Percentiles rank a stretch among this genome's conserved stretches.
These are phyloP conservation scores for Epinotia demarniana DNA, from an alignment of 2,888 invertebrate genomes.

Conservation along the genomic window DNA sequence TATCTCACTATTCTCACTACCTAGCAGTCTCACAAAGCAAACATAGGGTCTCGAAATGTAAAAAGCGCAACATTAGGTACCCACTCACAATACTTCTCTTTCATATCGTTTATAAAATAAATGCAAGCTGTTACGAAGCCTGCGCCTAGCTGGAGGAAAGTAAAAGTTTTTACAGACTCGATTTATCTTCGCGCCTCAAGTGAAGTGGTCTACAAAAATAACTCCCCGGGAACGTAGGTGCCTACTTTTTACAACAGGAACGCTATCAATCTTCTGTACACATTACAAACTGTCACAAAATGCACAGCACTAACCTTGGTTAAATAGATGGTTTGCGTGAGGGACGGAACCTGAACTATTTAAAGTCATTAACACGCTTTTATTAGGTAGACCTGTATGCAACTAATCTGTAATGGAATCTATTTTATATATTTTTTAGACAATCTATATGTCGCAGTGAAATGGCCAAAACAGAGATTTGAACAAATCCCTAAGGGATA, in stretches of 20 bases:
- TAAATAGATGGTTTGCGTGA: constrained; percentile 8
- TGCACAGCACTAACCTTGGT: constrained; percentile 25
- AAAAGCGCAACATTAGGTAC: constrained; percentile 43
- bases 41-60: constrained; percentile 46
- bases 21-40: constrained; percentile 44
- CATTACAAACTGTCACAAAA: constrained; percentile 37
- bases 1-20: constrained; percentile 45
- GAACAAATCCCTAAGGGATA: no score
- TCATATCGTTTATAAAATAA: constrained; percentile 67
- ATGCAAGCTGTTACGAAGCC: constrained; percentile 67
- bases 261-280: constrained; percentile 49
- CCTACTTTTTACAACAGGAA: constrained; percentile 52
- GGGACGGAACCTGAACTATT: neutral
- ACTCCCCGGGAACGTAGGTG: constrained; percentile 45
- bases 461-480: no score
- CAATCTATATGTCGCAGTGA: no score
- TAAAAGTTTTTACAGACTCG: constrained; percentile 65
- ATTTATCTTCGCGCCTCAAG: constrained; percentile 64
- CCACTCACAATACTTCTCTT: constrained; percentile 47
- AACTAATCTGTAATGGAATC: no score
- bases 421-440: no score
- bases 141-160: constrained; percentile 53
- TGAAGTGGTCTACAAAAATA: constrained; percentile 54
- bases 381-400: no score
- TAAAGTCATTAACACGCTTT: no score